Evolutionary conservation across 2,797 vertebrate genomes (phyloP).

Genomic region (Limosa lapponica): DNA sequence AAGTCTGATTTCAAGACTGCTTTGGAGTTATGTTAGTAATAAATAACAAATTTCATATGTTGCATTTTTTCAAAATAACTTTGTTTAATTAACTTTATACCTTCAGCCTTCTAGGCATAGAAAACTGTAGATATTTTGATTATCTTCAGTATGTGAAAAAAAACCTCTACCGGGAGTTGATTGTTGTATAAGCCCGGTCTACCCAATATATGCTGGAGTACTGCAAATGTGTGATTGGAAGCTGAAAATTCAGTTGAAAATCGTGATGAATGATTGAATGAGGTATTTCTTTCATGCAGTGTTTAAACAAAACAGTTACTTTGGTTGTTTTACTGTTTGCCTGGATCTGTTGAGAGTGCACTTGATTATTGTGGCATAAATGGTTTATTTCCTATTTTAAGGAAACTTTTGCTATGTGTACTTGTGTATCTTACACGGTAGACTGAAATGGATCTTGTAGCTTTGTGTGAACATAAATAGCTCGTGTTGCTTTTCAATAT

Average conservation of each 20-base stretch:
- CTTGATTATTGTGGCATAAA: neutral
- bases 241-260: neutral
- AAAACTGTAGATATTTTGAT: neutral
- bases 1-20: neutral
- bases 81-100: neutral
- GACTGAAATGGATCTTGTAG: neutral
- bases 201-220: neutral
- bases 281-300: neutral
- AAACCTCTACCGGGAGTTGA: neutral
- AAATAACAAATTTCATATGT: neutral
- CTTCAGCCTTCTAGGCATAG: neutral
- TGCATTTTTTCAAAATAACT: neutral
- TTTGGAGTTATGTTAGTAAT: neutral
- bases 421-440: neutral
- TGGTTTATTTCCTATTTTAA: neutral
- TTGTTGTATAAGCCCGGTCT: neutral
- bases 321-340: neutral
- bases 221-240: neutral
- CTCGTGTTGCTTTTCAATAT: neutral
- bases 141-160: neutral
- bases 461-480: neutral
- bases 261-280: fast-evolving
- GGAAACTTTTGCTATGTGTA: neutral
- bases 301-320: neutral
- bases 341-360: neutral